phyloP scores from a whole-genome alignment of 2,888 invertebrate genomes.

The Synergus gifuensis region DNA sequence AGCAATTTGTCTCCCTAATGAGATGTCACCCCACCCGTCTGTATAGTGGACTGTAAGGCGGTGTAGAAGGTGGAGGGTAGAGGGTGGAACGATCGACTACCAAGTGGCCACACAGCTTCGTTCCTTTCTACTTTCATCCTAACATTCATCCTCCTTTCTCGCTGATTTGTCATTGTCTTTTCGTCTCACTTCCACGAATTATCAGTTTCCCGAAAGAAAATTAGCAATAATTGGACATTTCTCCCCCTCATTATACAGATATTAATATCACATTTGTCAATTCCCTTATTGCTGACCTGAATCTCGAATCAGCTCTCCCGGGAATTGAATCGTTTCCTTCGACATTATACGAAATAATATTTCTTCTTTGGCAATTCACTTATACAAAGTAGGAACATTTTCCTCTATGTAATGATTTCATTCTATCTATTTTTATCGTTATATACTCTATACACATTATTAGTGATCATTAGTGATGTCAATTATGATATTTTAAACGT shows the following conservation, averaged over 20 bases:
- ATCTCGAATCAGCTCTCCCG: conserved; percentile 5
- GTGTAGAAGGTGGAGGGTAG: conserved; percentile 50
- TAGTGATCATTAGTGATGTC: too few species aligned
- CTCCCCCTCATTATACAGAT: conserved; percentile 16
- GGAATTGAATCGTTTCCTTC: conserved; percentile 9
- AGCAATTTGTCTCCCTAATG: conserved; percentile 78
- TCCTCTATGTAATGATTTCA: too few species aligned
- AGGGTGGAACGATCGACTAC: conserved; percentile 54
- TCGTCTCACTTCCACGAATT: conserved; percentile 7
- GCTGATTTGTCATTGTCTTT: conserved; percentile 50
- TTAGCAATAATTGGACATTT: conserved; percentile 20
- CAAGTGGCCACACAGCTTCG: conserved; percentile 54
- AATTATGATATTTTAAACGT: too few species aligned
- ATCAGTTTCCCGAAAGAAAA: background rate
- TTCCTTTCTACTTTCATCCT: conserved; percentile 52
- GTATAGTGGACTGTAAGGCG: conserved; percentile 60
- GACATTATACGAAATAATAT: background rate
- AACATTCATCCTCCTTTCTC: conserved; percentile 52
- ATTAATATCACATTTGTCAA: conserved; percentile 33
- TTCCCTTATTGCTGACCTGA: conserved; percentile 19
- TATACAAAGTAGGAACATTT: background rate
- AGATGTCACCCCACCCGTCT: conserved; percentile 76
- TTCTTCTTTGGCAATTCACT: background rate
- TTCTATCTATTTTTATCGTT: too few species aligned
- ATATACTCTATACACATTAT: too few species aligned